Percentiles rank a stretch among this genome's conserved stretches.
Conservation (phyloP, 2,888 invertebrate species). For the Drosophila recens region DNA sequence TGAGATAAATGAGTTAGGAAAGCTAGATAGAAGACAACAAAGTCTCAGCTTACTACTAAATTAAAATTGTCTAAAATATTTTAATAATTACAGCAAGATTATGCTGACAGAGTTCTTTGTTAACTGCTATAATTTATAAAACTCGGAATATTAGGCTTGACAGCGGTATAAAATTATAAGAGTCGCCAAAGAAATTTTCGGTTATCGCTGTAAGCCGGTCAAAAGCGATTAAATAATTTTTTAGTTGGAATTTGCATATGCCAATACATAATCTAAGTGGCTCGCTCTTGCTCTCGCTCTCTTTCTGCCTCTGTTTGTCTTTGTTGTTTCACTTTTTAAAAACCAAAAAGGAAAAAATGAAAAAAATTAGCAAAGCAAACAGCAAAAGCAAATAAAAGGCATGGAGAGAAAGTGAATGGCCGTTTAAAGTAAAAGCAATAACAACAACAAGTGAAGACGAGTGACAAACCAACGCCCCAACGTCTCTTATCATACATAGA, state of each 20-base stretch:
- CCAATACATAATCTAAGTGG: constrained; percentile 29
- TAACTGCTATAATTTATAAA: no score
- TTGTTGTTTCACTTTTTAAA: constrained; percentile 48
- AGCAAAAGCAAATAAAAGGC: constrained; percentile 56
- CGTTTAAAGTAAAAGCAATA: constrained; percentile 70
- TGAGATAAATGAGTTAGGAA: no score
- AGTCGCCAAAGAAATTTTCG: not conserved
- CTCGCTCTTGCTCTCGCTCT: constrained; percentile 22
- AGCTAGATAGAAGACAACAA: not conserved
- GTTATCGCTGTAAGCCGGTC: constrained; percentile 1
- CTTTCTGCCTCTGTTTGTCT: constrained; percentile 34
- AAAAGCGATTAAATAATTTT: constrained; percentile 26
- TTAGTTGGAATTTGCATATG: constrained; percentile 56
- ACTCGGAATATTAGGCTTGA: not conserved
- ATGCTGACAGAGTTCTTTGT: not conserved
- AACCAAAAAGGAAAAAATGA: constrained; percentile 28
- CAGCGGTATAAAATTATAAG: not conserved
- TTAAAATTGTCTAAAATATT: no score
- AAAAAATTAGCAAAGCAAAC: constrained; percentile 74
- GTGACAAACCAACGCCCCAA: constrained; percentile 71
- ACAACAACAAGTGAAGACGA: constrained; percentile 37
- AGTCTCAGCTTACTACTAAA: no score
- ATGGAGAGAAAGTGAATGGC: constrained; percentile 75
- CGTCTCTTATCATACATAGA: constrained; percentile 54
- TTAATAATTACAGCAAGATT: not conserved